Percentiles rank a stretch among this genome's conserved stretches.
These are phyloP conservation scores for Columbina picui DNA, from an alignment of 2,113 vertebrate species.

Conservation along the genomic window DNA sequence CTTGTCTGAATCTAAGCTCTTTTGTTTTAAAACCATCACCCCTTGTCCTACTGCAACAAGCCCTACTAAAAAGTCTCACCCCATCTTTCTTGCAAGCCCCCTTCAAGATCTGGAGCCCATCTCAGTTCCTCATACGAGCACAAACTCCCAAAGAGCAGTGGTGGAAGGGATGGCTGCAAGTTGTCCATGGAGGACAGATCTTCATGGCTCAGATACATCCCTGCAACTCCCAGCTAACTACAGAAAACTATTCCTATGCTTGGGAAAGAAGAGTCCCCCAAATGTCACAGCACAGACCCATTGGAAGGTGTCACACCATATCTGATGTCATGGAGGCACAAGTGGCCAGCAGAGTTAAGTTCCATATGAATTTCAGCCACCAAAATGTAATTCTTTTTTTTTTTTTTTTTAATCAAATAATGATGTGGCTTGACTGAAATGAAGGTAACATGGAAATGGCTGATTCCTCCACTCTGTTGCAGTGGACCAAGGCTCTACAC, in stretches of 20 bases:
- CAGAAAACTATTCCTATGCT: background rate
- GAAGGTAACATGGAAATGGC: background rate
- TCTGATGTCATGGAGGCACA: background rate
- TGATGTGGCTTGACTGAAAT: background rate
- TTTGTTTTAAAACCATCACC: background rate
- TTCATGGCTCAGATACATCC: background rate
- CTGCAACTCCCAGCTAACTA: background rate
- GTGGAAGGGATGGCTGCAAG: background rate
- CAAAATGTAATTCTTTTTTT: background rate
- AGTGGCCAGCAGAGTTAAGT: background rate
- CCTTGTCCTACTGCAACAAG: background rate
- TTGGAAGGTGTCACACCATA: background rate
- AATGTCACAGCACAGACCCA: background rate
- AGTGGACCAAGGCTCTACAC: background rate
- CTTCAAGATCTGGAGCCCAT: background rate
- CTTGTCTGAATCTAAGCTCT: background rate
- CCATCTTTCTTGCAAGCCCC: background rate
- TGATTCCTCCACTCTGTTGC: fast-evolving
- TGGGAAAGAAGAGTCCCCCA: background rate
- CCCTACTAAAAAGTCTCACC: background rate
- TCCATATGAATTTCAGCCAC: background rate
- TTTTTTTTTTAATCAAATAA: background rate
- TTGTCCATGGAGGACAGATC: background rate
- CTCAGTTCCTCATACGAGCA: background rate
- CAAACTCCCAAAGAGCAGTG: background rate